Percentiles rank a stretch among this genome's conserved stretches.
These are phyloP conservation scores for Cerastoderma edule DNA, from an alignment of 2,888 invertebrate species.

Conservation along the genomic window DNA sequence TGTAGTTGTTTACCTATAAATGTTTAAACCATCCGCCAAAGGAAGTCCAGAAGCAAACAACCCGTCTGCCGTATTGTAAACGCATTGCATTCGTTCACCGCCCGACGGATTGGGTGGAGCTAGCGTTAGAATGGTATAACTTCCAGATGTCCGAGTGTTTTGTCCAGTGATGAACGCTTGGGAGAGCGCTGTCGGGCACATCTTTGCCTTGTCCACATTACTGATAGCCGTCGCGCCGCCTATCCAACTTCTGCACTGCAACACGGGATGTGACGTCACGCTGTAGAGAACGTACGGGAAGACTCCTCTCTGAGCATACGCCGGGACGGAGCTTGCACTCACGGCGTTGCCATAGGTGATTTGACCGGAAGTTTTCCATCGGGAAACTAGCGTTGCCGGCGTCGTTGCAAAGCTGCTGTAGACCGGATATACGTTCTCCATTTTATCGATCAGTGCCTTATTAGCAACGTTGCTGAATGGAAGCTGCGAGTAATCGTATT, in stretches of 20 bases:
- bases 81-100: constrained; percentile 31
- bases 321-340: background rate
- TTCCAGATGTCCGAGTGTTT: background rate
- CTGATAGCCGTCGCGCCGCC: background rate
- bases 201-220: constrained; percentile 4
- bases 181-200: constrained; percentile 29
- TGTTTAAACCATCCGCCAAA: constrained; percentile 50
- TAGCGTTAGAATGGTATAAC: background rate
- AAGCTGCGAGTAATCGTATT: constrained; percentile 51
- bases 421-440: constrained; percentile 41
- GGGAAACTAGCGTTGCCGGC: constrained; percentile 4
- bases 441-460: constrained; percentile 44
- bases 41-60: too few relatives aligned
- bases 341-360: constrained; percentile 30
- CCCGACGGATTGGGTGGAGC: background rate
- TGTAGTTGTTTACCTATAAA: constrained; percentile 47
- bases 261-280: constrained; percentile 35
- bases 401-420: constrained; percentile 23
- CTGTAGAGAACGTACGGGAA: constrained; percentile 32
- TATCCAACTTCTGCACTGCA: constrained; percentile 32
- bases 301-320: constrained; percentile 31
- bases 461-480: constrained; percentile 18
- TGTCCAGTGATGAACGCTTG: constrained; percentile 12
- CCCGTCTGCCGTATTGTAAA: too few relatives aligned
- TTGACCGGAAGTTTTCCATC: constrained; percentile 12